phyloP scores from a whole-genome alignment of 2,113 vertebrate species.

The Aramus guarauna region DNA sequence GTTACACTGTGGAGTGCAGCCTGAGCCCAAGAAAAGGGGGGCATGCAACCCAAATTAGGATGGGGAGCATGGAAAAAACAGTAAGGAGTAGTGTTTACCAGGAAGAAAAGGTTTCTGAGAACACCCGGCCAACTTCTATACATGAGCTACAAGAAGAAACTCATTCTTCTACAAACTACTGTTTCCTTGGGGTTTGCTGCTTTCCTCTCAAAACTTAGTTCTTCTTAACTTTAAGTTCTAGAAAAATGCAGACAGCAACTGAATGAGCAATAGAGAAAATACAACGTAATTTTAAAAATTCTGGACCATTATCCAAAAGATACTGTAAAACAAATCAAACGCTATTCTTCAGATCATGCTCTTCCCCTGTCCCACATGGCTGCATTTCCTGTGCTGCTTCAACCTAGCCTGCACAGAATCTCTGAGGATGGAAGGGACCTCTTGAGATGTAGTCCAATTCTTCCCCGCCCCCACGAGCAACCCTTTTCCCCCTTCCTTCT shows the following conservation, averaged over 20 bases:
- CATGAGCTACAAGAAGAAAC: not conserved
- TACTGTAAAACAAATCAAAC: not conserved
- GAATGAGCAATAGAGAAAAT: not conserved
- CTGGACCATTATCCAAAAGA: not conserved
- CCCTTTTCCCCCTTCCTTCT: not conserved
- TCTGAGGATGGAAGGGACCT: not conserved
- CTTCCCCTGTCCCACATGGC: not conserved
- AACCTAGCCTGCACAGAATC: not conserved
- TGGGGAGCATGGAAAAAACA: not conserved
- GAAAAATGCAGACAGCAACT: not conserved
- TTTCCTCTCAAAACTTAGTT: not conserved
- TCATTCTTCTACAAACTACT: not conserved
- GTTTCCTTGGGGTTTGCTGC: not conserved
- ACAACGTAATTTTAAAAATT: not conserved
- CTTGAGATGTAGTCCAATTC: not conserved
- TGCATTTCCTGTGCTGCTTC: not conserved
- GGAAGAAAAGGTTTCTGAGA: not conserved
- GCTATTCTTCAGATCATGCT: not conserved
- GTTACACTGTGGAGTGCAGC: not conserved
- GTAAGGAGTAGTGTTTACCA: not conserved
- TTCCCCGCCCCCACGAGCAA: fast-evolving
- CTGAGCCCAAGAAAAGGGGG: not conserved
- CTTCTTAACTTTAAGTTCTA: not conserved
- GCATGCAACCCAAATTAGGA: not conserved
- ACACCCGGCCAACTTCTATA: not conserved